Base-by-base conservation (phyloP, 2,888 invertebrate genomes). In the Lumbricus terrestris region DNA sequence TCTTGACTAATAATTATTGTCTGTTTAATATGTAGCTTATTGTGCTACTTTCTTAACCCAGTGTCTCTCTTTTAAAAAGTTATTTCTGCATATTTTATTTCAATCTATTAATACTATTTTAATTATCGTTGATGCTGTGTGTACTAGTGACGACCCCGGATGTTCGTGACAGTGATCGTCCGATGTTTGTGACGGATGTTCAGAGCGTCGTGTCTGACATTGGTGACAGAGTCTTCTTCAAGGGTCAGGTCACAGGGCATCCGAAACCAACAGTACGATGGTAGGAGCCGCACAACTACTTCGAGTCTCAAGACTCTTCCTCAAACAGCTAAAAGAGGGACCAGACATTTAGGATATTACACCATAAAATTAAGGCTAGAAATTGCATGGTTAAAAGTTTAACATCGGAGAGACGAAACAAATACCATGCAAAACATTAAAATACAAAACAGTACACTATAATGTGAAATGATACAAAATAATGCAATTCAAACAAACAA, bases 191-290 rank as follows among this genome's bases (percentile, higher is more conserved):
- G 15, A 91, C 93, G 89, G 93, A 93, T 89, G 91, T 94, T 82
- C 92, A 93, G 83, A 94, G 94, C 91, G 91, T 93, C 23, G 92
- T 92, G 16, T 94, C 94, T 33, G 93, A 93, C 11, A 93, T 93
- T 89, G 95, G 95, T 42, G 92, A 93, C 88, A 93, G 94, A 90
- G 94, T 94, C 16, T 92, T 93, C 23, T 94, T 95, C 92, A 93
- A 93, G 23, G 94, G 93, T 88, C 93, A 92, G 83, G 93, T 94
- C 35, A 93, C 92, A 8, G 94, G 94, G 35, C 93, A 93, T 92
- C 94, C 95, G 90, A 92, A 92, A 90, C 95, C 95, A 35, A 92
- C 92, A 23, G 93, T 94, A 91, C 94, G 93, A 93, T 95, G 95
- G 95, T 94, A 91, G 92, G 92, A 0, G 0, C n/a, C n/a, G n/a